Percentiles rank a stretch among this genome's conserved stretches.
Evolutionary conservation across 2,888 invertebrate genomes (phyloP).

Genomic region (Bellardia bayeri): DNA sequence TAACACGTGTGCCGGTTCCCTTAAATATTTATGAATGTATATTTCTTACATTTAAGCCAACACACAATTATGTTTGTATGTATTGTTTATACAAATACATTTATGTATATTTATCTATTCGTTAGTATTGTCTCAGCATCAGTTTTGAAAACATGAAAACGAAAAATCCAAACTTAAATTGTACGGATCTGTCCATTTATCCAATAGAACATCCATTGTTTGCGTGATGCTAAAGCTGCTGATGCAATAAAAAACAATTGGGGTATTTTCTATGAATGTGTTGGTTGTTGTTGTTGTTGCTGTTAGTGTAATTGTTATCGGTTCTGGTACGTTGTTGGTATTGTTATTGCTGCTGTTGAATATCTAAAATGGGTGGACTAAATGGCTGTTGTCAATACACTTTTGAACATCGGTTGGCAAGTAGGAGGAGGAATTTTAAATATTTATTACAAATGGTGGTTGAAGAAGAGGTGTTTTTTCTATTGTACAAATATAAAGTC

Average conservation of each 20-base stretch:
- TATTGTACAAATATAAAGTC: not conserved
- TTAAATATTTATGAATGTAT: not conserved
- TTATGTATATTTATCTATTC: slow-evolving; percentile 51
- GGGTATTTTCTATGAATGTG: slow-evolving; percentile 30
- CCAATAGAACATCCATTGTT: slow-evolving; percentile 35
- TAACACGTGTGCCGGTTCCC: slow-evolving; percentile 39
- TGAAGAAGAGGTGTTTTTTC: not conserved
- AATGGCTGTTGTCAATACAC: slow-evolving; percentile 7
- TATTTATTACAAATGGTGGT: not conserved
- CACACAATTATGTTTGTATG: slow-evolving; percentile 11
- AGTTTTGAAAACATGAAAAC: not conserved
- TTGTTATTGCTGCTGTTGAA: slow-evolving; percentile 5
- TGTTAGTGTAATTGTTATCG: slow-evolving; percentile 10
- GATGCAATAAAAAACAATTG: slow-evolving; percentile 59
- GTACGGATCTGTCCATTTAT: slow-evolving; percentile 49
- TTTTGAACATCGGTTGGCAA: not conserved
- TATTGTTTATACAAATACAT: slow-evolving; percentile 29
- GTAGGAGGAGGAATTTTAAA: not conserved
- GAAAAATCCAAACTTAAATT: slow-evolving; percentile 33
- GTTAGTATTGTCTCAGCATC: slow-evolving; percentile 48
- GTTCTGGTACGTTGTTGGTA: not conserved
- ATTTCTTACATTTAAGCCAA: not conserved
- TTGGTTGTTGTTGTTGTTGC: slow-evolving; percentile 10
- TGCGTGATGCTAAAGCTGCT: slow-evolving; percentile 48
- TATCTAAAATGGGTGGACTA: slow-evolving; percentile 12